Evolutionary conservation across 2,797 vertebrate species (phyloP).

Genomic region (Sebastes diaconus): DNA sequence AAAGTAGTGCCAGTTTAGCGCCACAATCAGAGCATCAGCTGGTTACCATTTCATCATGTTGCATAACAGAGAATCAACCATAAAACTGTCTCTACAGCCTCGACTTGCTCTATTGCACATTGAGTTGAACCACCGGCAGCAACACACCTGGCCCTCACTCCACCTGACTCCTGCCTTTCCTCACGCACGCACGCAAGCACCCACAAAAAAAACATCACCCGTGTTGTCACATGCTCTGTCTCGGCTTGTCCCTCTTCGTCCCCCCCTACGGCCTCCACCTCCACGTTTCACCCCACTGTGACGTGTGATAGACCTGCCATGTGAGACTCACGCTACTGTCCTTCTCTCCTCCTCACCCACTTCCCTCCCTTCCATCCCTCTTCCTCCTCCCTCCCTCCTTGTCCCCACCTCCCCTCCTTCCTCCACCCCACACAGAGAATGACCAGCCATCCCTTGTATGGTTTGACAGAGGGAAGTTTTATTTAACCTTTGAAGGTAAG

Average conservation of each 20-base stretch:
- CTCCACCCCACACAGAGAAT: slow-evolving; percentile 96
- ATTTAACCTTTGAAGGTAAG: slow-evolving; percentile 99
- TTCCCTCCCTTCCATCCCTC: slow-evolving; percentile 64
- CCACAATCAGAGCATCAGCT: neutral
- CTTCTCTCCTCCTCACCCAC: slow-evolving; percentile 94
- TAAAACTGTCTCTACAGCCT: neutral
- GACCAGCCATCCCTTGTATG: slow-evolving; percentile 99
- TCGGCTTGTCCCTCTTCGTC: slow-evolving; percentile 42
- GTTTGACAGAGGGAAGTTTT: slow-evolving; percentile 99
- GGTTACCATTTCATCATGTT: neutral
- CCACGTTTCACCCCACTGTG: slow-evolving; percentile 73
- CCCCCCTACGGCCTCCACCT: slow-evolving; percentile 63
- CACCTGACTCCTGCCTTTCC: slow-evolving; percentile 1
- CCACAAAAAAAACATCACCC: slow-evolving; percentile 6
- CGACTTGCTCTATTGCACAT: neutral
- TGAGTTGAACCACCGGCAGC: neutral
- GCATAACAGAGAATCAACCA: neutral
- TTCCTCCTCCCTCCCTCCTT: slow-evolving; percentile 79
- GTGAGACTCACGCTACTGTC: slow-evolving; percentile 87
- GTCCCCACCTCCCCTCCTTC: slow-evolving; percentile 67
- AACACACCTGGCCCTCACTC: slow-evolving; percentile 9
- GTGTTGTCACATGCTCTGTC: slow-evolving; percentile 32
- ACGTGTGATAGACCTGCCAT: slow-evolving; percentile 87
- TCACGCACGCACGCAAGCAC: slow-evolving; percentile 14
- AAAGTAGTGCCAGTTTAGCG: neutral